Base-by-base conservation (phyloP, 2,797 vertebrate genomes). In the Balearica regulorum region DNA sequence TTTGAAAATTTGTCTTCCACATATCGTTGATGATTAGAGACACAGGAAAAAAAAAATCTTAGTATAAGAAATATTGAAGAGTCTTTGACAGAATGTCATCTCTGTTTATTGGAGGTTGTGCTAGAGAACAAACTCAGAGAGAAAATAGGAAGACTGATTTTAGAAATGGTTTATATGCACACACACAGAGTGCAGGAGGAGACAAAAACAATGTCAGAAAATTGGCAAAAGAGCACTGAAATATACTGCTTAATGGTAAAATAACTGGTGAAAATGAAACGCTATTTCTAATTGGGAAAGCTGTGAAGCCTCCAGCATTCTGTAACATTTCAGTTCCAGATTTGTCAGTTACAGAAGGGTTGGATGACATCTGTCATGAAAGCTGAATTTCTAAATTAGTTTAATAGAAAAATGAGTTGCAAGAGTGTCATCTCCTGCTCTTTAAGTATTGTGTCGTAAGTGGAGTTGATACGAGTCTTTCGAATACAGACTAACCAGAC, bases 311-410 rank as follows among this genome's bases (percentile, higher is more conserved):
- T 93, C 43, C 68, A 91, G 37, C 75, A 91, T 73, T 87, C 49
- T 89, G 62, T 90, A 94, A 55, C 18, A 60, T 79, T 93, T 93
- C 29, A 79, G 44, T 69, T 93, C n/a, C 64, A 43, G 37, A 83
- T 89, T 94, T 91, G 51, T 73, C 85, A 90, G 39, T 83, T 95
- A 49, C n/a, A 73, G 75, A 58, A 65, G 4, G 8, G 7, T 72
- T 91, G 64, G 64, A 53, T 95, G 94, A 68, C 83, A 92, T 84
- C 64, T 94, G 78, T 77, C 83, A 94, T 71, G 60, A 77, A 77
- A 58, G 14, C 9, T 93, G 79, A 94, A 85, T 89, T 84, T 93
- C 89, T 92, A 80, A 90, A 92, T 84, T 44, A 66, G 39, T 76
- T 33, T 92, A 91, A 92, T 68, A 80, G 66, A 83, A 73, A 87